Evolutionary conservation across 2,113 vertebrate species (phyloP), one percentile per base, ranked within the genome.

Genomic region (Centropus bengalensis): DNA sequence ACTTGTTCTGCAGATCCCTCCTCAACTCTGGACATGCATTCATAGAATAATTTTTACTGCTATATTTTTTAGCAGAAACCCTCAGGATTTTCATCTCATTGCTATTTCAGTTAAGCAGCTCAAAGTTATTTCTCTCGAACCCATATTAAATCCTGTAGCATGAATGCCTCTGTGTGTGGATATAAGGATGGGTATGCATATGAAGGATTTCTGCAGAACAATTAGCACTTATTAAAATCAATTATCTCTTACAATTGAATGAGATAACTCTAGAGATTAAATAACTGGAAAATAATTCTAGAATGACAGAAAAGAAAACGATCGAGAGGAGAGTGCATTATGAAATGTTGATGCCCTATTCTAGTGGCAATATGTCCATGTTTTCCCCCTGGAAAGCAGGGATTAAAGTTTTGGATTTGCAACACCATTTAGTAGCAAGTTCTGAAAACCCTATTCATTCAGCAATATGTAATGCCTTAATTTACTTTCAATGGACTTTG

Each of bases 191-290:
- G 23, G 32, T 49, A 49, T 21, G 19, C 13, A 33, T 27, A 79
- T 8, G 7, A 88, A 78, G 22, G 78, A 51, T 64, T 88, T 88
- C 28, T 87, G 66, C 40, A 75, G 62, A 86, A 91, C 67, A 92
- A 82, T 81, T 91, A 96, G 60, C 52, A 88, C 78, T 79, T 87
- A 75, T 84, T 87, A 89, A 90, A 93, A 91, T 77, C 79, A 95
- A 88, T 92, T 94, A 58, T 54, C 24, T 71, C 62, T 86, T 66
- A 64, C 71, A 81, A 88, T 64, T 86, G 62, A 82, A 86, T 27
- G 28, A 81, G 49, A 71, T 71, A 47, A 64, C 38, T 68, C 67
- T 14, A 45, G 60, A 92, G 86, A 92, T 87, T 92, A 89, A 89
- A 40, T 32, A 90, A 73, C 3, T 5, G 14, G 26, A 1, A 14